A percentile compares a stretch with the other conserved stretches of the same genome.
Evolutionary conservation across 2,113 vertebrate species (phyloP).

Genomic region (Sardina pilchardus): DNA sequence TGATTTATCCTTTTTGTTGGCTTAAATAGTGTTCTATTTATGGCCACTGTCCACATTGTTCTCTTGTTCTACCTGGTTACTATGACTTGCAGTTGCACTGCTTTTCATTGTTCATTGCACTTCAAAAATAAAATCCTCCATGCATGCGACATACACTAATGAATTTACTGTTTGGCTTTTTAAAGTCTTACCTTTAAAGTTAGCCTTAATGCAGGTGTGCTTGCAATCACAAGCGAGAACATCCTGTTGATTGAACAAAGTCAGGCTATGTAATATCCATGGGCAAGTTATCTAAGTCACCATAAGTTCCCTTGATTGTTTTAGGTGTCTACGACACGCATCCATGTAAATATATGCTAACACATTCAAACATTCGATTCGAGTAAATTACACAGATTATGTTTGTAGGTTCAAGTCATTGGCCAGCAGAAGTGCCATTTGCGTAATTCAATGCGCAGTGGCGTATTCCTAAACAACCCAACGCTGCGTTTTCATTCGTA

Average conservation of each 20-base stretch:
- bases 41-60: too few species aligned
- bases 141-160: not conserved
- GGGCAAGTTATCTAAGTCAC: too few species aligned
- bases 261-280: not conserved
- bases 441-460: not conserved
- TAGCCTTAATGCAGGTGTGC: not conserved
- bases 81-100: too few species aligned
- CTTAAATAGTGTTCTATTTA: too few species aligned
- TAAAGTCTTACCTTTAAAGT: too few species aligned
- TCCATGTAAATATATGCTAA: not conserved
- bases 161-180: not conserved
- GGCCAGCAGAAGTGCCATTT: not conserved
- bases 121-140: not conserved
- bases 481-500: conserved; percentile 41
- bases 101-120: too few species aligned
- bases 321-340: not conserved
- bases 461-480: not conserved
- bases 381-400: not conserved
- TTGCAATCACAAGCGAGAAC: not conserved
- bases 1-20: too few species aligned
- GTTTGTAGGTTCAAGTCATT: not conserved
- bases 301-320: not conserved
- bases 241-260: not conserved
- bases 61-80: too few species aligned
- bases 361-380: not conserved